These are phyloP conservation scores for Lamellibrachia luymesi DNA, from an alignment of 1,140 invertebrate genomes.

Conservation along the genomic window DNA sequence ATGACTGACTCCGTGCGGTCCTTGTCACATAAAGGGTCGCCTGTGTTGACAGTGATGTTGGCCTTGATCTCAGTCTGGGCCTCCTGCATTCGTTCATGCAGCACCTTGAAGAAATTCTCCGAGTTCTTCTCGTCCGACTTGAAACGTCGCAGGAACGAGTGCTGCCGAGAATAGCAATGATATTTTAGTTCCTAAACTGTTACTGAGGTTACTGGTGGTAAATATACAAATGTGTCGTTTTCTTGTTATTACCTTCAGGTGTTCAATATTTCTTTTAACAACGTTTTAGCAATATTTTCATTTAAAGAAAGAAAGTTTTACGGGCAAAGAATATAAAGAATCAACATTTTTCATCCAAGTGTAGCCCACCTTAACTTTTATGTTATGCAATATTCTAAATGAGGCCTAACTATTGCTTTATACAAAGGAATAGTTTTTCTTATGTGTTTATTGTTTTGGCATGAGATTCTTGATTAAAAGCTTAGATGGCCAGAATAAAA, in stretches of 20 bases:
- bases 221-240: background rate
- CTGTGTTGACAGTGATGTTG: conserved; percentile 84
- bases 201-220: background rate
- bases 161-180: background rate
- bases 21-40: conserved; percentile 63
- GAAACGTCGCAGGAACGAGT: conserved; percentile 74
- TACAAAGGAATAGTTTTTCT: too few relatives aligned
- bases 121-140: conserved; percentile 86
- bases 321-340: too few relatives aligned
- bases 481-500: too few relatives aligned
- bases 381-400: too few relatives aligned
- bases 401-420: too few relatives aligned
- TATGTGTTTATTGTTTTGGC: too few relatives aligned
- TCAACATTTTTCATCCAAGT: too few relatives aligned
- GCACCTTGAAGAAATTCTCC: conserved; percentile 82
- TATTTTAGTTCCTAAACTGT: background rate
- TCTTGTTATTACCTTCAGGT: background rate
- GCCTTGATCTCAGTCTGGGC: conserved; percentile 94
- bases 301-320: background rate
- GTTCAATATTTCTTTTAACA: background rate
- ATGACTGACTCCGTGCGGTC: conserved; percentile 8
- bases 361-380: too few relatives aligned
- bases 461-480: too few relatives aligned
- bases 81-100: conserved; percentile 94
- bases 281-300: background rate